Percentiles rank a stretch among this genome's conserved stretches.
These are phyloP conservation scores for Mylabris phalerata DNA, from an alignment of 1,140 invertebrate genomes.

Conservation along the genomic window DNA sequence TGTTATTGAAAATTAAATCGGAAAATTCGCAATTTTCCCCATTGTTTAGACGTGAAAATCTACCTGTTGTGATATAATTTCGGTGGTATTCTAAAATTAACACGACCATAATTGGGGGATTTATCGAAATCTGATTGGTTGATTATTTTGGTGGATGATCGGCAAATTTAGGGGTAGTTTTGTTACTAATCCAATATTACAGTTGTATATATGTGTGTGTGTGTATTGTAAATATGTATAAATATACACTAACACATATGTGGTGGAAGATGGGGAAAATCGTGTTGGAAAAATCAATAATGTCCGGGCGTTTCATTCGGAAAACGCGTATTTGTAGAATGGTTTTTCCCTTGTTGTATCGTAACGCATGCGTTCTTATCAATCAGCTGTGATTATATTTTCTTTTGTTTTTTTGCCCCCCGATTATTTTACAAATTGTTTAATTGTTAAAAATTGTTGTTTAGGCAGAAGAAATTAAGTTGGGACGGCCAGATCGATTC, in stretches of 20 bases:
- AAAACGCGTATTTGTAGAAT: conserved; percentile 19
- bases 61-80: too few species aligned
- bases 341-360: background rate
- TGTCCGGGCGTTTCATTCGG: conserved; percentile 31
- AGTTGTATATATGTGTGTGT: background rate
- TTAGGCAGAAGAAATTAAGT: conserved; percentile 38
- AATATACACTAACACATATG: background rate
- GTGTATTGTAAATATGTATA: background rate
- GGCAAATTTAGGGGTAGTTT: too few species aligned
- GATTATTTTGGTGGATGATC: too few species aligned
- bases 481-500: conserved; percentile 51
- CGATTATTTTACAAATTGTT: background rate
- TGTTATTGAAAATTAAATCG: too few species aligned
- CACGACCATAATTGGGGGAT: too few species aligned
- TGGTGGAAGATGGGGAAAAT: background rate
- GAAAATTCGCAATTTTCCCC: too few species aligned
- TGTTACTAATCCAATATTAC: background rate
- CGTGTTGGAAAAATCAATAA: conserved; percentile 34
- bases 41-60: too few species aligned
- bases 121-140: too few species aligned
- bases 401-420: background rate
- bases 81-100: too few species aligned
- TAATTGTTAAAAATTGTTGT: conserved; percentile 1
- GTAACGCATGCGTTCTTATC: conserved; percentile 22
- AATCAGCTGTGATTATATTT: conserved; percentile 32